Evolutionary conservation across 2,888 invertebrate genomes (phyloP).

Genomic region (Myopa testacea): DNA sequence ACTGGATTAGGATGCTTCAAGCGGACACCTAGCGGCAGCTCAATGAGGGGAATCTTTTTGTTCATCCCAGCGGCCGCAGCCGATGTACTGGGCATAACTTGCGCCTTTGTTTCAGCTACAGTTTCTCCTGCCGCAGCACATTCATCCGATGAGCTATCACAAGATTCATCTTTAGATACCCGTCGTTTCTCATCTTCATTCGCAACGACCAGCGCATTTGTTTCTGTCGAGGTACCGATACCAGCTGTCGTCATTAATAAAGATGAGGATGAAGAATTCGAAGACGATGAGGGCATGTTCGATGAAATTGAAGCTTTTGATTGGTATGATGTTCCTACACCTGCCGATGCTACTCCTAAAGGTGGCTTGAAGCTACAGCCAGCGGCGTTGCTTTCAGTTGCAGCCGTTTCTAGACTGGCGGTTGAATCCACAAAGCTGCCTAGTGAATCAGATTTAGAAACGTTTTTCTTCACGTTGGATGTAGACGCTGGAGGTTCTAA

Average conservation of each 20-base stretch:
- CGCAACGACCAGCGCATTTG: constrained; percentile 35
- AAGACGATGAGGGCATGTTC: constrained; percentile 62
- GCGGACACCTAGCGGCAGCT: neutral
- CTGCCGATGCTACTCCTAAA: constrained; percentile 45
- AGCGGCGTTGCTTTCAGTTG: constrained; percentile 13
- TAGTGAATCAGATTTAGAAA: constrained; percentile 63
- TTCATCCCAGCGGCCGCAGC: constrained; percentile 52
- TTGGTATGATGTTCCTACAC: constrained; percentile 51
- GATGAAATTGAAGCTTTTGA: constrained; percentile 57
- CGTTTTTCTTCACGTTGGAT: constrained; percentile 36
- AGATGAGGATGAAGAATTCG: constrained; percentile 64
- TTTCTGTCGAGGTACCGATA: constrained; percentile 44
- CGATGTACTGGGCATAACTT: constrained; percentile 56
- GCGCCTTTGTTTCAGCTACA: constrained; percentile 15
- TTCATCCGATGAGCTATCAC: constrained; percentile 84
- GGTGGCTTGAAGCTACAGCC: constrained; percentile 46
- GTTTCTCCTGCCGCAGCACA: constrained; percentile 72
- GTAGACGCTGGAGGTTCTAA: constrained; percentile 46
- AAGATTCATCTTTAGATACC: constrained; percentile 83
- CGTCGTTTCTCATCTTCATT: constrained; percentile 66
- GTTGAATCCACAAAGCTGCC: constrained; percentile 61
- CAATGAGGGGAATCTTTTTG: constrained; percentile 34
- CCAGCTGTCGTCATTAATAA: constrained; percentile 54
- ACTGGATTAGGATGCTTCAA: neutral
- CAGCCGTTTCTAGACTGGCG: constrained; percentile 43